These are phyloP conservation scores for Clytia hemisphaerica DNA, from an alignment of 30 jellyfish, hydroid and myxozoan species.

Conservation along the genomic window DNA sequence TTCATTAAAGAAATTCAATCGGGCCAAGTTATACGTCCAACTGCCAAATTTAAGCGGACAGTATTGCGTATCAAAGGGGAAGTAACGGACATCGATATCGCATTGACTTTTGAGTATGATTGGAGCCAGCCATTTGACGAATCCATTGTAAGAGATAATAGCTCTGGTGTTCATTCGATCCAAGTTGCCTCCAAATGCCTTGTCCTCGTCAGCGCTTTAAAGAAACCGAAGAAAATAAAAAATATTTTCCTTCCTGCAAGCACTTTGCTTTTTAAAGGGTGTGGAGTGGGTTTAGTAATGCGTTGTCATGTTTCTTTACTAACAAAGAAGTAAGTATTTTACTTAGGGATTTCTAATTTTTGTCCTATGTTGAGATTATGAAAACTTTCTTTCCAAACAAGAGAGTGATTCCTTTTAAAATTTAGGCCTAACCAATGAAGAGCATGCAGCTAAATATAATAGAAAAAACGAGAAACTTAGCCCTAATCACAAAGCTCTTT, in stretches of 20 bases:
- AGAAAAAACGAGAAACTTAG: too few species aligned
- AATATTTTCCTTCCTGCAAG: neutral
- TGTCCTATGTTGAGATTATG: neutral
- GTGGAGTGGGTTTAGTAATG: too few species aligned
- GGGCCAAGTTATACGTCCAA: constrained; percentile 79
- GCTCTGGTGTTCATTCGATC: constrained; percentile 90
- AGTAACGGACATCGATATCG: constrained; percentile 64
- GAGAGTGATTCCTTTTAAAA: too few species aligned
- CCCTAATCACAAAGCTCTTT: too few species aligned
- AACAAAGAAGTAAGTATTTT: too few species aligned
- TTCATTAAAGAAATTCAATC: constrained; percentile 55
- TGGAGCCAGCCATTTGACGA: constrained; percentile 83
- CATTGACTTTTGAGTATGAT: constrained; percentile 87
- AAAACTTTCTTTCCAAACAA: neutral
- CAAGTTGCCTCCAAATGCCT: constrained; percentile 92
- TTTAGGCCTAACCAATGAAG: too few species aligned
- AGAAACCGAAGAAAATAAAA: neutral
- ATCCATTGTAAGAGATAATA: constrained; percentile 35
- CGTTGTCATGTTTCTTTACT: too few species aligned
- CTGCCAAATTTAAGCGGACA: constrained; percentile 91
- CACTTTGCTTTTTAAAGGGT: too few species aligned
- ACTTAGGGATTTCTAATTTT: too few species aligned
- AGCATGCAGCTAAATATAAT: too few species aligned
- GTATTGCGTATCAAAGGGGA: constrained; percentile 86
- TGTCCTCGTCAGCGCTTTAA: constrained; percentile 96